Evolutionary conservation across 2,797 vertebrate species (phyloP).

Genomic region (Threskiornis aethiopicus): DNA sequence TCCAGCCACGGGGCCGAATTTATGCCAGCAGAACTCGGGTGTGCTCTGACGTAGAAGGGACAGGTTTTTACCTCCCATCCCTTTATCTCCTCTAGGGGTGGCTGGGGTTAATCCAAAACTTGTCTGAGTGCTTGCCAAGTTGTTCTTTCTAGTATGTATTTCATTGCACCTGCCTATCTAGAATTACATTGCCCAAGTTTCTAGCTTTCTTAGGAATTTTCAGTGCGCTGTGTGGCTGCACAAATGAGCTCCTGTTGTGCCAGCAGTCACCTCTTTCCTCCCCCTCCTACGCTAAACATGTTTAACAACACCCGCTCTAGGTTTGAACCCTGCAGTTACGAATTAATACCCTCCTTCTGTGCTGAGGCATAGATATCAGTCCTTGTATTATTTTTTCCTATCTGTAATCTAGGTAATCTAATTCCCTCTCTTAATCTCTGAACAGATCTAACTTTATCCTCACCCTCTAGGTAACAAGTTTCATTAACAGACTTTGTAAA

Average conservation of each 20-base stretch:
- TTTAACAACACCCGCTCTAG: neutral
- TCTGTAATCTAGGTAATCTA: neutral
- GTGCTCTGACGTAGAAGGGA: neutral
- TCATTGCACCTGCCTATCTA: neutral
- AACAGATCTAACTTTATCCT: neutral
- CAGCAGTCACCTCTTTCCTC: neutral
- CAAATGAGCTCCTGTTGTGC: neutral
- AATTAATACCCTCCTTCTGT: neutral
- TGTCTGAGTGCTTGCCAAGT: neutral
- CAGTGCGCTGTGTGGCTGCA: neutral
- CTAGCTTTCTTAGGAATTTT: neutral
- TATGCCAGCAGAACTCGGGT: neutral
- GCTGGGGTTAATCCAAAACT: neutral
- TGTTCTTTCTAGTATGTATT: neutral
- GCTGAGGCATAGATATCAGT: neutral
- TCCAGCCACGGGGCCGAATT: fast-evolving
- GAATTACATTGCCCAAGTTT: neutral
- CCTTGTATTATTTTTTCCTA: neutral
- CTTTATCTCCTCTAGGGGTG: neutral
- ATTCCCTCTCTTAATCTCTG: neutral
- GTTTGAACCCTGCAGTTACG: neutral
- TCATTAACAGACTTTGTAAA: neutral
- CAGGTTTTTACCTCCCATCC: neutral
- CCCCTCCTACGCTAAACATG: fast-evolving
- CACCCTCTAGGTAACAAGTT: neutral